These are phyloP conservation scores for Catostylus mosaicus DNA, from an alignment of 30 jellyfish, hydroid and myxozoan genomes.

Conservation along the genomic window DNA sequence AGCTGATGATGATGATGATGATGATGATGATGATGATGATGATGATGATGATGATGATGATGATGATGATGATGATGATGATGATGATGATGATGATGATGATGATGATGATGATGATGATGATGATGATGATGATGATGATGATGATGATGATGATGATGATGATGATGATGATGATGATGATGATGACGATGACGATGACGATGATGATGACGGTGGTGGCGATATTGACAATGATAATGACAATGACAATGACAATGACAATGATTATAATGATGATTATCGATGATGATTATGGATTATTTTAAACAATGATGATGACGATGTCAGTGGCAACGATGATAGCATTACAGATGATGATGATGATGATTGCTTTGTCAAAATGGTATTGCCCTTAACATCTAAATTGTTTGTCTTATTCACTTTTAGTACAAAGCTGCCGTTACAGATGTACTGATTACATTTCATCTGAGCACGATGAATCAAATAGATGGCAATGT, in stretches of 20 bases:
- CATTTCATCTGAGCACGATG: conserved; percentile 33
- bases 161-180: background rate
- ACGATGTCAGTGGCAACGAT: background rate
- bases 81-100: background rate
- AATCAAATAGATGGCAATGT: background rate
- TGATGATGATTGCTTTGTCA: background rate
- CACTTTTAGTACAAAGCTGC: conserved; percentile 43
- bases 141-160: background rate
- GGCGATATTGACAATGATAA: background rate
- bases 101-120: background rate
- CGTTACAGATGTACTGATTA: conserved; percentile 17
- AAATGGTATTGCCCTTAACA: too few species aligned
- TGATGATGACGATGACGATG: background rate
- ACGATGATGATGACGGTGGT: conserved; percentile 1
- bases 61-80: background rate
- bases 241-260: background rate
- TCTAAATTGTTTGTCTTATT: too few species aligned
- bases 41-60: background rate
- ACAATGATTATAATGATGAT: background rate
- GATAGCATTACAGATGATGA: background rate
- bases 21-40: background rate
- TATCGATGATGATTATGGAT: too few species aligned
- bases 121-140: background rate
- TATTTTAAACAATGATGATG: background rate
- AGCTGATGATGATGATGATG: background rate